A percentile compares a stretch with the other conserved stretches of the same genome.
Conservation (phyloP, 2,113 vertebrate genomes). For the Indri indri region DNA sequence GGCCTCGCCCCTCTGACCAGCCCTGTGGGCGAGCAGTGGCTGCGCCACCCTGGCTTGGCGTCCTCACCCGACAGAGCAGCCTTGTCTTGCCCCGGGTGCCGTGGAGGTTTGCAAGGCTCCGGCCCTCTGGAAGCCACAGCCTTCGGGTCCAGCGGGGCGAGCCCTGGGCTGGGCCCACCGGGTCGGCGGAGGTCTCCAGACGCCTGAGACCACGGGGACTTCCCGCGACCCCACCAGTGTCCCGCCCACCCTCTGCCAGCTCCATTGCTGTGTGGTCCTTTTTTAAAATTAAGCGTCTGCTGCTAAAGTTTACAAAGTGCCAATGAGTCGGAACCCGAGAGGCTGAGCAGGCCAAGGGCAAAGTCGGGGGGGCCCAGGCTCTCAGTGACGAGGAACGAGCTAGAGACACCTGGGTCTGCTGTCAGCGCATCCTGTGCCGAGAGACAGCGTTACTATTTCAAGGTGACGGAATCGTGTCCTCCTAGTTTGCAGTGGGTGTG, state of each 20-base stretch:
- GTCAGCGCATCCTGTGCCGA: not conserved
- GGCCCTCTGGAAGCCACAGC: too few species aligned
- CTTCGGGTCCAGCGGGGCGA: not conserved
- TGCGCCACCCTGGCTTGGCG: too few species aligned
- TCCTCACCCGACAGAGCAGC: too few species aligned
- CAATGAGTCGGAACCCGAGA: too few species aligned
- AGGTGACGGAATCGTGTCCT: too few species aligned
- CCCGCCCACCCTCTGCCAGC: not conserved
- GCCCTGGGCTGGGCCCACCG: not conserved
- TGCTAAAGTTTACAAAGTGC: not conserved
- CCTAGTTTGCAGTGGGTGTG: not conserved
- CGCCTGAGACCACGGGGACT: rapidly evolving
- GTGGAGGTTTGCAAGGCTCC: too few species aligned
- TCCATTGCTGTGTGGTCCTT: not conserved
- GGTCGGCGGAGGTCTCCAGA: not conserved
- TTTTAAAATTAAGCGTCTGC: not conserved
- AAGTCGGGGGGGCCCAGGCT: not conserved
- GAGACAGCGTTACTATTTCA: too few species aligned
- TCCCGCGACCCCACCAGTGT: rapidly evolving
- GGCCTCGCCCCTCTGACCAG: not conserved
- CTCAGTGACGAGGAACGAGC: not conserved
- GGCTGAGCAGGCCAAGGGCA: not conserved
- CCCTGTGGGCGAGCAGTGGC: not conserved
- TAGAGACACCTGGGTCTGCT: too few species aligned
- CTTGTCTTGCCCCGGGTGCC: too few species aligned